Conservation (phyloP, 2,797 vertebrate species). For the Denticeps clupeoides region DNA sequence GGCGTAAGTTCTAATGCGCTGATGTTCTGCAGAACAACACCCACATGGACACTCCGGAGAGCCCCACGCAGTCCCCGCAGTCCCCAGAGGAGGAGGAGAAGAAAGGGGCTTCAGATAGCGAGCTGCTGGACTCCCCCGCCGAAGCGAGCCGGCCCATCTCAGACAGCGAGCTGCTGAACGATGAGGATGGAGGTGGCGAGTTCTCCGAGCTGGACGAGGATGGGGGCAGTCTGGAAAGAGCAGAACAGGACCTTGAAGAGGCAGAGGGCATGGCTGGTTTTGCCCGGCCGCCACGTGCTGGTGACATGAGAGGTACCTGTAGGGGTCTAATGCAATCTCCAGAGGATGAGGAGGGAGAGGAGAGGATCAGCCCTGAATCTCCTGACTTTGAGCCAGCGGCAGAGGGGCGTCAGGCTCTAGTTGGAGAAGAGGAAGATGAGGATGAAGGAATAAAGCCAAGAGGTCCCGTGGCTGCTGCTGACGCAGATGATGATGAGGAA, state of each 20-base stretch:
- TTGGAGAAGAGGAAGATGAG: constrained; percentile 46
- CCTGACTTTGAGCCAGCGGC: constrained; percentile 68
- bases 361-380: constrained; percentile 58
- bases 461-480: constrained; percentile 40
- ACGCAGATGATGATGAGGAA: constrained; percentile 44
- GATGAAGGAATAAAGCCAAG: constrained; percentile 21
- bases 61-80: constrained; percentile 75
- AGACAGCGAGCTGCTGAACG: constrained; percentile 71
- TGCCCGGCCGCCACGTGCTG: constrained; percentile 11
- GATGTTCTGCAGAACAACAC: constrained; percentile 24
- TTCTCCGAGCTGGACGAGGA: constrained; percentile 47
- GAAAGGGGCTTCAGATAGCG: constrained; percentile 71
- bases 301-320: constrained; percentile 11
- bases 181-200: constrained; percentile 50
- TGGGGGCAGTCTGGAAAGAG: constrained; percentile 33
- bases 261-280: constrained; percentile 13
- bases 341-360: constrained; percentile 42
- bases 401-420: constrained; percentile 31
- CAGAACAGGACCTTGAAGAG: constrained; percentile 27
- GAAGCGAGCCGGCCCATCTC: constrained; percentile 67
- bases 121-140: constrained; percentile 60
- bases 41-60: constrained; percentile 85
- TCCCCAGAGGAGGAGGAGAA: constrained; percentile 76
- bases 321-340: constrained; percentile 7
- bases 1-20: constrained; percentile 14